Evolutionary conservation across 2,113 vertebrate genomes (phyloP).

Genomic region (Jaculus jaculus): DNA sequence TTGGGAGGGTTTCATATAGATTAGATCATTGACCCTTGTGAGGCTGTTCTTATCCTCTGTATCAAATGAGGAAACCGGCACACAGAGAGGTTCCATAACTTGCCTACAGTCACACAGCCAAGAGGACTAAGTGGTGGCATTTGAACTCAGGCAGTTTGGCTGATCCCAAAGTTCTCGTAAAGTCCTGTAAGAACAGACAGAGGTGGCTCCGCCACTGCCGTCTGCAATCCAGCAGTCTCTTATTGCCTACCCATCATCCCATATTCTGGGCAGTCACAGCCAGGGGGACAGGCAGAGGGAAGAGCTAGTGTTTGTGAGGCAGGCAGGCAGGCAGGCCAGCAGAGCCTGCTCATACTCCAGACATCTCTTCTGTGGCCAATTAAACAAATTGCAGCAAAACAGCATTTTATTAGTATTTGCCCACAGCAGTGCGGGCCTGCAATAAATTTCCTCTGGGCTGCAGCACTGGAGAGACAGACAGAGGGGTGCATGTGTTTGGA

Average conservation of each 20-base stretch:
- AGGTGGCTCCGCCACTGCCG: not conserved
- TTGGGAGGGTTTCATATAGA: not conserved
- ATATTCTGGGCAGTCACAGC: not conserved
- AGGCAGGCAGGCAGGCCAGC: slow-evolving; percentile 70
- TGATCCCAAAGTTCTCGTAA: not conserved
- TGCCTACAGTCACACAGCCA: not conserved
- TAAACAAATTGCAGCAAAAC: slow-evolving; percentile 95
- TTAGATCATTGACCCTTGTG: not conserved
- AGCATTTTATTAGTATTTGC: slow-evolving; percentile 97
- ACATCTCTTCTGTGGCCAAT: slow-evolving; percentile 94
- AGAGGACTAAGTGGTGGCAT: not conserved
- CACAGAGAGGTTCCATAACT: not conserved
- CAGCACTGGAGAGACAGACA: slow-evolving; percentile 81
- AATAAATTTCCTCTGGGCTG: slow-evolving; percentile 93
- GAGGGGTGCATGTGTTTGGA: not conserved
- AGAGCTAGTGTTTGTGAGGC: slow-evolving; percentile 86
- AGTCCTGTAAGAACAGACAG: not conserved
- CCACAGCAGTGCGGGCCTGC: slow-evolving; percentile 87
- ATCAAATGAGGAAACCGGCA: not conserved
- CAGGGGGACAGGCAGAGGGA: not conserved
- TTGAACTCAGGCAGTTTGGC: not conserved
- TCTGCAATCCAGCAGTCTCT: not conserved
- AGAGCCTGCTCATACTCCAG: slow-evolving; percentile 74
- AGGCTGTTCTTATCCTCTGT: not conserved
- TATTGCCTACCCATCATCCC: not conserved